Percentiles rank a stretch among this genome's conserved stretches.
Conservation (phyloP, 2,888 invertebrate genomes). For the Ferdinandea cuprea region DNA sequence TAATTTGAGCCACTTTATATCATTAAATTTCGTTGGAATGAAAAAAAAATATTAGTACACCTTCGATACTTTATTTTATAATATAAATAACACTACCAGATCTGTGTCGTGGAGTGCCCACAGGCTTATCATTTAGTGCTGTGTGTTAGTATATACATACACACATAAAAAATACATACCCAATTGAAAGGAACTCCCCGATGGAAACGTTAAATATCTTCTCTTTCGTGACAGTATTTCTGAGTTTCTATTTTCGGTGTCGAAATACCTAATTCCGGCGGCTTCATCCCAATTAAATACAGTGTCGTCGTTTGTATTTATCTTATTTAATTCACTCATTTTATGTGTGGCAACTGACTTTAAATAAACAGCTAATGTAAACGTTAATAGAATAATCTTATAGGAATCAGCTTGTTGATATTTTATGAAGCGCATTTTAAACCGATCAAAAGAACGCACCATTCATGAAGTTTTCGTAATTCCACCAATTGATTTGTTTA, state of each 20-base stretch:
- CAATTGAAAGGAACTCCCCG: constrained; percentile 83
- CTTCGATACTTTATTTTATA: too few species aligned
- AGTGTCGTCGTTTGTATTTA: not conserved
- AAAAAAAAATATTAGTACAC: too few species aligned
- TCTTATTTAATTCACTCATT: not conserved
- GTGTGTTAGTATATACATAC: too few species aligned
- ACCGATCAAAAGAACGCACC: not conserved
- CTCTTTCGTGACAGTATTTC: constrained; percentile 82
- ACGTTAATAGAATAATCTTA: not conserved
- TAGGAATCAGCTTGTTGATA: not conserved
- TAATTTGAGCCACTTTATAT: too few species aligned
- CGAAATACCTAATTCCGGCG: not conserved
- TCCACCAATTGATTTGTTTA: not conserved
- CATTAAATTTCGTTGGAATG: too few species aligned
- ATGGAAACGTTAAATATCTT: constrained; percentile 84
- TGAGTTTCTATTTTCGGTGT: constrained; percentile 70
- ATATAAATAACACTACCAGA: too few species aligned
- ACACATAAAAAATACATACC: constrained; percentile 77
- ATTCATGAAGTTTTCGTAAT: not conserved
- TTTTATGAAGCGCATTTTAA: constrained; percentile 5
- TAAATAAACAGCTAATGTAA: not conserved
- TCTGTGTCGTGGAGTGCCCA: too few species aligned
- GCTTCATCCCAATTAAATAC: not conserved
- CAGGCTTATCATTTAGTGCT: too few species aligned
- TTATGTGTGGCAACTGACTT: constrained; percentile 4